Evolutionary conservation across 2,888 invertebrate genomes (phyloP).

Genomic region (Stenodema calcarata): DNA sequence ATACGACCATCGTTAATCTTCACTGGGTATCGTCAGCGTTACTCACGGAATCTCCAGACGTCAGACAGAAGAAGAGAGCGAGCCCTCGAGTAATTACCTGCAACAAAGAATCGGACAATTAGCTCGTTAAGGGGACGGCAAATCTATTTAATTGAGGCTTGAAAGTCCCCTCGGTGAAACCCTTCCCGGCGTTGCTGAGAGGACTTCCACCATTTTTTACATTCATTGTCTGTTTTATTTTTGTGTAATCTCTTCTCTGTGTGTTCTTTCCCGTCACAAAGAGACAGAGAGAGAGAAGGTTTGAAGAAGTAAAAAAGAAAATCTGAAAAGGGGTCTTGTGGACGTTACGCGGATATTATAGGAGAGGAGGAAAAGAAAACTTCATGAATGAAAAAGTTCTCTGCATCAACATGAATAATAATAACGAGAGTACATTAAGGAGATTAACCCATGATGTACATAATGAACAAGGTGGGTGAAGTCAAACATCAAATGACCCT

Average conservation of each 20-base stretch:
- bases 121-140: conserved; percentile 36
- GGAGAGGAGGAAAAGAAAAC: background rate
- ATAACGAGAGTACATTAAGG: background rate
- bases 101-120: conserved; percentile 46
- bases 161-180: conserved; percentile 3
- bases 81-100: conserved; percentile 38
- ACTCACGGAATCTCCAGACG: conserved; percentile 40
- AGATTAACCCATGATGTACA: no score
- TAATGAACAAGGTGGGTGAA: no score
- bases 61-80: background rate
- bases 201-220: background rate
- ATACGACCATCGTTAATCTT: background rate
- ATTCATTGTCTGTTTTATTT: background rate
- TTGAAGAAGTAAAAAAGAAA: background rate
- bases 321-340: background rate
- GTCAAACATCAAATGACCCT: no score
- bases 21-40: background rate
- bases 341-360: background rate
- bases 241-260: background rate
- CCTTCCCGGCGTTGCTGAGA: background rate
- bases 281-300: background rate
- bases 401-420: background rate
- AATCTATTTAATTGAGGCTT: conserved; percentile 36
- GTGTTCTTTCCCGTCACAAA: background rate
- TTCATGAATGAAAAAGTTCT: background rate